These are phyloP conservation scores for Cassiopea andromeda DNA, from an alignment of 30 jellyfish, hydroid and myxozoan species.

Conservation along the genomic window DNA sequence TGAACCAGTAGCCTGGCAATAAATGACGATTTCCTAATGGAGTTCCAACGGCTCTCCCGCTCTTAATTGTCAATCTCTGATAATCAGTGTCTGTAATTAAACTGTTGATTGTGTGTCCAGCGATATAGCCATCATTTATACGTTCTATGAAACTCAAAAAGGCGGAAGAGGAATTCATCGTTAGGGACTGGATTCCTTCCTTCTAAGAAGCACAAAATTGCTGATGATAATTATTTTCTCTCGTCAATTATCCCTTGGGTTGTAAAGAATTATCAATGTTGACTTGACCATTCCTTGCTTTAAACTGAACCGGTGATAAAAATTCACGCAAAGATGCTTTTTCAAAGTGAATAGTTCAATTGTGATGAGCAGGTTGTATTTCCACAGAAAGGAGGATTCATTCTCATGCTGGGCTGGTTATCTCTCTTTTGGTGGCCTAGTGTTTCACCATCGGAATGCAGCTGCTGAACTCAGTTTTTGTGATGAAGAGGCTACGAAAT, in stretches of 20 bases:
- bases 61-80: conserved; percentile 78
- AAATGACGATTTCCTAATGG: conserved; percentile 90
- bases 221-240: not conserved
- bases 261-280: too few relatives aligned
- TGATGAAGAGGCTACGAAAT: not conserved
- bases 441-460: not conserved
- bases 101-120: conserved; percentile 80
- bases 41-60: conserved; percentile 88
- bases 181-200: not conserved
- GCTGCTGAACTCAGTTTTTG: not conserved
- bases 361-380: too few relatives aligned
- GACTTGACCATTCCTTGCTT: too few relatives aligned
- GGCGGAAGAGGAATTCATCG: conserved; percentile 61
- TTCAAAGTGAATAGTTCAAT: too few relatives aligned
- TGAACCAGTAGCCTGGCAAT: conserved; percentile 95
- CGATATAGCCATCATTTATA: conserved; percentile 85
- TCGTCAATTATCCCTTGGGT: not conserved
- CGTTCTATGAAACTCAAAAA: conserved; percentile 77
- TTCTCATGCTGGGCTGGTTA: not conserved
- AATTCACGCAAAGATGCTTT: too few relatives aligned
- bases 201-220: not conserved
- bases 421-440: not conserved
- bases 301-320: too few relatives aligned
- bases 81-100: conserved; percentile 80
- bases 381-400: not conserved